Base-by-base conservation (phyloP, 2,113 vertebrate species). In the Zingel zingel region DNA sequence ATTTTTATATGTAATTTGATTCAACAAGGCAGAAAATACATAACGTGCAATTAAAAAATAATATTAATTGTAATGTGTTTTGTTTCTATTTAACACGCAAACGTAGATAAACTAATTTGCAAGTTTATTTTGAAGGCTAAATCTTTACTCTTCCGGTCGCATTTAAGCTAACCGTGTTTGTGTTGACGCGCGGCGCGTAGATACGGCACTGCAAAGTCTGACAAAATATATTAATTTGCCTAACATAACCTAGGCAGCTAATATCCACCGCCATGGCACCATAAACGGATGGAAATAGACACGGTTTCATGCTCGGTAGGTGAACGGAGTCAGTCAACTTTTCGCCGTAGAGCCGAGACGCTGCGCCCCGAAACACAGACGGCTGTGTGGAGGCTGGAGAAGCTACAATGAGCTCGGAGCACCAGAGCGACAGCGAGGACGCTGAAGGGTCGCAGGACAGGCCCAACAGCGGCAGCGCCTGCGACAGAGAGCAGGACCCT, bases 361-460 rank as follows among this genome's bases (percentile, higher is more conserved):
- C 76, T 59, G 61, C 77, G 54, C 65, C 56, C 77, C 19, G 48
- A 66, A 81, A 77, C 64, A 76, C 77, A 36, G 72, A 81, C 87
- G 81, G 74, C 87, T 66, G 79, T 48, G 70, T 43, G 70, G 71
- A 59, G 59, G 73, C 86, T 25, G 69, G 75, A 69, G 80, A 47
- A 67, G 90, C 91, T 69, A 94, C 91, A 81, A 96, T 96, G 95
- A 96, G 94, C 95, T 93, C 95, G 65, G 94, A 86, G 69, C 93
- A 86, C 74, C 94, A 89, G 88, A 90, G 93, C 93, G 85, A 93
- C 83, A 82, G 90, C 84, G 92, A 89, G 80, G 93, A 93, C 75
- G 90, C 92, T 25, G 94, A 92, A 61, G 93, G 90, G 86, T 81
- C 92, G 70, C 92, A 86, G 86, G 91, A 94, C 82, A 91, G 93